phyloP scores from a whole-genome alignment of 1,140 invertebrate species.

The Amphibalanus amphitrite region DNA sequence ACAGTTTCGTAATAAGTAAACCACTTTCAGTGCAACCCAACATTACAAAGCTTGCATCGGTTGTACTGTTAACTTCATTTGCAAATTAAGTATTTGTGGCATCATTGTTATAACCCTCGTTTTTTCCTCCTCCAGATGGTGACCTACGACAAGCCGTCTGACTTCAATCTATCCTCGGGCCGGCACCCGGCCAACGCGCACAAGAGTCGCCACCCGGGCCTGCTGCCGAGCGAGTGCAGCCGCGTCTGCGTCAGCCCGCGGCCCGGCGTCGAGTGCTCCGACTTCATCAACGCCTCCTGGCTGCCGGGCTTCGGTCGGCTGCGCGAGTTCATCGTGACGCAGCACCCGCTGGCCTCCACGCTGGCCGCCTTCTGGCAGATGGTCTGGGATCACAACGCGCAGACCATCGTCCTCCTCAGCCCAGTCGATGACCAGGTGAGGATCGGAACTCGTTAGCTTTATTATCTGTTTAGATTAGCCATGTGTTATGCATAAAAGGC shows the following conservation, averaged over 20 bases:
- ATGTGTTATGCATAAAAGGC: too few relatives aligned
- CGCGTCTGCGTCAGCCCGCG: conserved; percentile 75
- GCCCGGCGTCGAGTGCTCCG: conserved; percentile 78
- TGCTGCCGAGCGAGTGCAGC: neutral
- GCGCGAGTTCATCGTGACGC: conserved; percentile 32
- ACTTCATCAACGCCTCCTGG: conserved; percentile 91
- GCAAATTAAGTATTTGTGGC: too few relatives aligned
- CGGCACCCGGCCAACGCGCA: neutral
- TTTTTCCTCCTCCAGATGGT: conserved; percentile 39
- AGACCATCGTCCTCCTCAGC: too few relatives aligned
- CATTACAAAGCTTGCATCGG: too few relatives aligned
- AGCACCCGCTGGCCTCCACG: conserved; percentile 67
- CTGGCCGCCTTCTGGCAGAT: conserved; percentile 85
- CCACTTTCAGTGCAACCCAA: too few relatives aligned
- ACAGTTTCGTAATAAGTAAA: too few relatives aligned
- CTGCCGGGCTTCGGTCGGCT: conserved; percentile 26
- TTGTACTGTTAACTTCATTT: too few relatives aligned
- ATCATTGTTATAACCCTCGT: too few relatives aligned
- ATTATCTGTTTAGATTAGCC: too few relatives aligned
- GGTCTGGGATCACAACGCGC: too few relatives aligned
- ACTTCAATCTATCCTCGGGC: conserved; percentile 41
- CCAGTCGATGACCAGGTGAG: conserved; percentile 8
- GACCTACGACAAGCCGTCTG: conserved; percentile 64
- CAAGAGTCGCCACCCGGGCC: neutral
- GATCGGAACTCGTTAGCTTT: too few relatives aligned